A percentile compares a stretch with the other conserved stretches of the same genome.
phyloP scores from a whole-genome alignment of 2,888 invertebrate genomes.

The Lepeophtheirus nordmannii region DNA sequence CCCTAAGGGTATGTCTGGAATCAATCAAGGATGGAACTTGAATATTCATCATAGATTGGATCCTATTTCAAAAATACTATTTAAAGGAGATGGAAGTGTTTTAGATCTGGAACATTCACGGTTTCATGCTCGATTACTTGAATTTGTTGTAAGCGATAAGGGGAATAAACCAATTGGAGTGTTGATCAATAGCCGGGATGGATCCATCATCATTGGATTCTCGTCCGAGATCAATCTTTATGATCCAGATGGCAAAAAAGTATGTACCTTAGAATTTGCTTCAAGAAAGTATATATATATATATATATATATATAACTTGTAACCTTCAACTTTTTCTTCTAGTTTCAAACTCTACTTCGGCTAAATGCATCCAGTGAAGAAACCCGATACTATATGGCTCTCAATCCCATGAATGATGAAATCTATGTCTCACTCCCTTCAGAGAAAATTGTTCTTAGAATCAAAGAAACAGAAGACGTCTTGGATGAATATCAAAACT shows the following conservation, averaged over 20 bases:
- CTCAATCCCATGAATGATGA: background rate
- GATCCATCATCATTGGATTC: background rate
- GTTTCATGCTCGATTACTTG: background rate
- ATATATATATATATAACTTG: background rate
- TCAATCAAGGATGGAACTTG: constrained; percentile 9
- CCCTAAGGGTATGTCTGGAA: background rate
- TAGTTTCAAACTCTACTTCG: background rate
- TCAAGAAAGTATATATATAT: background rate
- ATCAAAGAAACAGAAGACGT: background rate
- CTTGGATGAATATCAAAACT: background rate
- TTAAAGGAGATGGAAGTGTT: background rate
- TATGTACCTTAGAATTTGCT: background rate
- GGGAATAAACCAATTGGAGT: constrained; percentile 2
- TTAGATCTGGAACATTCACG: constrained; percentile 5
- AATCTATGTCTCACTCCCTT: background rate
- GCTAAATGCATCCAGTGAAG: background rate
- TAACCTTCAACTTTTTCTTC: background rate
- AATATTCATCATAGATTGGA: constrained; percentile 15
- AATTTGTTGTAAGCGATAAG: background rate
- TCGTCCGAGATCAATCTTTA: background rate
- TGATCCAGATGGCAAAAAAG: background rate
- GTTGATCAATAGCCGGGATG: background rate
- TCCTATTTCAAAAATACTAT: background rate
- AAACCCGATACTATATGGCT: background rate
- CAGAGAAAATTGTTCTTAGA: constrained; percentile 7